Percentiles rank a stretch among this genome's conserved stretches.
phyloP scores from a whole-genome alignment of 2,888 invertebrate genomes.

The Spodoptera exigua region DNA sequence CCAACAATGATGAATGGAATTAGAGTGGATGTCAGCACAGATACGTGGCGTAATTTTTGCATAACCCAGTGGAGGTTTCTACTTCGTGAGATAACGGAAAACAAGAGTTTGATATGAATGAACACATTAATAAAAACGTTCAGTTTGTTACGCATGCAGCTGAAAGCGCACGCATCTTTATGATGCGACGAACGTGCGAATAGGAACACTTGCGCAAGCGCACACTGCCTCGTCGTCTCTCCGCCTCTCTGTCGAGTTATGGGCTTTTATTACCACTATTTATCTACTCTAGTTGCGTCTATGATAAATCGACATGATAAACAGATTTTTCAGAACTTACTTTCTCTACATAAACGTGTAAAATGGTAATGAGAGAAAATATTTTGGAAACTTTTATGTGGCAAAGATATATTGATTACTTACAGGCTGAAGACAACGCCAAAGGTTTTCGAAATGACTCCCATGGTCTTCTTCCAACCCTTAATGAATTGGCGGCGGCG shows the following conservation, averaged over 20 bases:
- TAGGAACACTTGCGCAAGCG: slow-evolving; percentile 83
- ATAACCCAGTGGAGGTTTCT: slow-evolving; percentile 65
- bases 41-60: slow-evolving; percentile 76
- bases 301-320: slow-evolving; percentile 72
- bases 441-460: slow-evolving; percentile 93
- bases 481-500: slow-evolving; percentile 87
- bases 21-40: slow-evolving; percentile 54
- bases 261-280: slow-evolving; percentile 71
- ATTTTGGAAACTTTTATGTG: slow-evolving; percentile 8
- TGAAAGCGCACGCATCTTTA: slow-evolving; percentile 63
- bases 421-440: slow-evolving; percentile 95
- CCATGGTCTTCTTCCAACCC: slow-evolving; percentile 91
- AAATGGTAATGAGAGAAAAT: slow-evolving; percentile 19
- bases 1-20: slow-evolving; percentile 67
- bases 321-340: slow-evolving; percentile 52
- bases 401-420: slow-evolving; percentile 79
- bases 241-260: slow-evolving; percentile 59
- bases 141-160: slow-evolving; percentile 56
- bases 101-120: slow-evolving; percentile 56
- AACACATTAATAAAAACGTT: slow-evolving; percentile 54
- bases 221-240: slow-evolving; percentile 50
- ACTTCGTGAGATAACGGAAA: slow-evolving; percentile 69
- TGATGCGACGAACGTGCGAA: slow-evolving; percentile 75
- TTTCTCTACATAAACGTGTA: slow-evolving; percentile 33
- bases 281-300: slow-evolving; percentile 59